These are phyloP conservation scores for Drusus annulatus DNA, from an alignment of 1,140 invertebrate species.

Conservation along the genomic window DNA sequence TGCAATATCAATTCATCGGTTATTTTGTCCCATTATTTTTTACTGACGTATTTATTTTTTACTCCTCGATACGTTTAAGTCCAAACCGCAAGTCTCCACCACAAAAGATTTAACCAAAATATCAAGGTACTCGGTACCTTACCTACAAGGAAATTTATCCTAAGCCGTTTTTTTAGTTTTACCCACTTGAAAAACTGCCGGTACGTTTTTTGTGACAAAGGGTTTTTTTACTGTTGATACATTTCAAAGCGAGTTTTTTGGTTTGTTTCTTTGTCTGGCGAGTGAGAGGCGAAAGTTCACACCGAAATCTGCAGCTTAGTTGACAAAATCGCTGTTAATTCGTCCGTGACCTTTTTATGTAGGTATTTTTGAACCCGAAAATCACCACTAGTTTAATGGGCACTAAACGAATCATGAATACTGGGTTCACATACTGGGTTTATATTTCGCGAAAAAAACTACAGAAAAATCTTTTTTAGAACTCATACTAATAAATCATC, in stretches of 20 bases:
- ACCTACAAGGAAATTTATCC: slow-evolving; percentile 26
- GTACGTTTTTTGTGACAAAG: not conserved
- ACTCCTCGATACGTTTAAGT: not conserved
- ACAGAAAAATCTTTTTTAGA: too few species aligned
- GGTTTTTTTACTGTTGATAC: slow-evolving; percentile 4
- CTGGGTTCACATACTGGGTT: too few species aligned
- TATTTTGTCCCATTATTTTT: slow-evolving; percentile 53
- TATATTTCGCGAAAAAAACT: too few species aligned
- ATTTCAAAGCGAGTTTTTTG: slow-evolving; percentile 2
- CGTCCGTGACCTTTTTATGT: too few species aligned
- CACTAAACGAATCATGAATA: too few species aligned
- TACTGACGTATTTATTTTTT: slow-evolving; percentile 45
- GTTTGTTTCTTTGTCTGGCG: not conserved
- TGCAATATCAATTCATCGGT: slow-evolving; percentile 55
- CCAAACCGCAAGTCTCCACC: slow-evolving; percentile 17
- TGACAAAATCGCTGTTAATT: not conserved
- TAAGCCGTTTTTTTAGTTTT: slow-evolving; percentile 34
- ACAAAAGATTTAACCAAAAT: slow-evolving; percentile 37
- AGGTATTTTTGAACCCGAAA: too few species aligned
- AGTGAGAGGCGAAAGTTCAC: slow-evolving; percentile 17
- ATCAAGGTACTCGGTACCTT: not conserved
- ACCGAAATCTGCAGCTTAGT: not conserved
- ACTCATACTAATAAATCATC: too few species aligned
- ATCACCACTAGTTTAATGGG: too few species aligned
- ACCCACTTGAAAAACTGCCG: slow-evolving; percentile 11